Conservation (phyloP, 2,113 vertebrate species). For the Pygoscelis antarcticus region DNA sequence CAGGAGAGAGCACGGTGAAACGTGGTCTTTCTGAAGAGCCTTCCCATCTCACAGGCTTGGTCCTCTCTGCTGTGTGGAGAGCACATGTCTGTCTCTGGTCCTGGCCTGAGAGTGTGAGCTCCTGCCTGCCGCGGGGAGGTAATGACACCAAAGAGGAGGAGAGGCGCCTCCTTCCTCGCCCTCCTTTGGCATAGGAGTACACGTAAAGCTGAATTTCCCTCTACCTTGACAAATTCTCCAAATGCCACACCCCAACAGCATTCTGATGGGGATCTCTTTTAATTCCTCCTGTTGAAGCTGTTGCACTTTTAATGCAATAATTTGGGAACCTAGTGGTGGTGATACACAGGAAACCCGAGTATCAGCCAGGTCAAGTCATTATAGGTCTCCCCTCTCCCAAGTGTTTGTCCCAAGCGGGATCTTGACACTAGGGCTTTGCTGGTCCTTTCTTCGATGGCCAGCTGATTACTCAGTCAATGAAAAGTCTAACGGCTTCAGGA, state of each 20-base stretch:
- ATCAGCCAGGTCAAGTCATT: neutral
- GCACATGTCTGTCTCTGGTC: neutral
- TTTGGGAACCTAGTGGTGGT: neutral
- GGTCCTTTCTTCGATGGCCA: neutral
- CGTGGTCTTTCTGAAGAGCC: neutral
- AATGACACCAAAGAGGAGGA: neutral
- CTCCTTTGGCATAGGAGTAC: rapidly evolving
- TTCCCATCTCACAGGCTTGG: neutral
- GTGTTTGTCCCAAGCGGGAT: neutral
- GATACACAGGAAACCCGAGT: neutral
- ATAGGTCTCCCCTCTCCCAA: neutral
- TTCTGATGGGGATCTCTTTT: neutral
- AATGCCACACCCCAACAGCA: neutral
- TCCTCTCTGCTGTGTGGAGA: neutral
- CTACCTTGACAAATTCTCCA: neutral
- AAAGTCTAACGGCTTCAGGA: neutral
- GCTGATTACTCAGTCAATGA: neutral
- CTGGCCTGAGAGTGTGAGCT: neutral
- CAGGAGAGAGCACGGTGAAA: neutral
- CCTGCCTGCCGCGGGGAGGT: neutral
- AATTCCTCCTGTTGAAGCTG: neutral
- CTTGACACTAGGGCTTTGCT: neutral
- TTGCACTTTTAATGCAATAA: neutral
- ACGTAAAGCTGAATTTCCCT: neutral
- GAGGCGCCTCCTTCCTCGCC: neutral